Conservation (phyloP, 2,113 vertebrate genomes). For the Toxotes chatareus region DNA sequence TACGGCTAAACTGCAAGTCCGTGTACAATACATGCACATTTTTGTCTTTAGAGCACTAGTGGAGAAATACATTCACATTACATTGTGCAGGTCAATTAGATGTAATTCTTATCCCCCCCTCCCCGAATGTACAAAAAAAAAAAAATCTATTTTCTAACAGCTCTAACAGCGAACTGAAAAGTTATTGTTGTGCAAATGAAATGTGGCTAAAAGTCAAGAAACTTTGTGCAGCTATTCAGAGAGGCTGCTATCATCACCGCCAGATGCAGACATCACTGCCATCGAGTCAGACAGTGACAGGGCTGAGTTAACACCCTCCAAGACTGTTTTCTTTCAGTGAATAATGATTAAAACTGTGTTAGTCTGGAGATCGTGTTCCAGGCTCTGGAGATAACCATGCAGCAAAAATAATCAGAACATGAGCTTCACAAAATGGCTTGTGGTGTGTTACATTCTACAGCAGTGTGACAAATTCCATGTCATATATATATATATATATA, state of each 20-base stretch:
- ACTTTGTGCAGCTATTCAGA: constrained; percentile 22
- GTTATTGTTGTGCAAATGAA: constrained; percentile 46
- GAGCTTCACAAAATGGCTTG: not conserved
- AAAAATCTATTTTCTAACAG: constrained; percentile 10
- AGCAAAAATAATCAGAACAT: not conserved
- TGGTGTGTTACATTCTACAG: constrained; percentile 4
- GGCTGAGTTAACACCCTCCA: not conserved
- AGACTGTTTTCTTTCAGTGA: constrained; percentile 2
- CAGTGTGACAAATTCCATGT: not conserved
- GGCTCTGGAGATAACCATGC: not conserved
- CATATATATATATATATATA: constrained; percentile 1
- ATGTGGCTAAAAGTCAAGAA: constrained; percentile 26
- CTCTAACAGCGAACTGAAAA: not conserved
- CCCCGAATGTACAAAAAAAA: not conserved
- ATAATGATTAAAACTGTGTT: not conserved
- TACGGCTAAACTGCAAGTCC: constrained; percentile 14
- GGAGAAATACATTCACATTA: constrained; percentile 7
- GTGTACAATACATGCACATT: not conserved
- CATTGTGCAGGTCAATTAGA: not conserved
- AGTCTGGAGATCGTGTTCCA: not conserved
- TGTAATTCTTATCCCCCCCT: constrained; percentile 4
- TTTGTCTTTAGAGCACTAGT: not conserved
- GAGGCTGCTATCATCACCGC: constrained; percentile 17
- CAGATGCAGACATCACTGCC: constrained; percentile 25
- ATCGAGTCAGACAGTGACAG: not conserved